phyloP scores from a whole-genome alignment of 2,797 vertebrate species.

The Parotocinclus haroldoi region DNA sequence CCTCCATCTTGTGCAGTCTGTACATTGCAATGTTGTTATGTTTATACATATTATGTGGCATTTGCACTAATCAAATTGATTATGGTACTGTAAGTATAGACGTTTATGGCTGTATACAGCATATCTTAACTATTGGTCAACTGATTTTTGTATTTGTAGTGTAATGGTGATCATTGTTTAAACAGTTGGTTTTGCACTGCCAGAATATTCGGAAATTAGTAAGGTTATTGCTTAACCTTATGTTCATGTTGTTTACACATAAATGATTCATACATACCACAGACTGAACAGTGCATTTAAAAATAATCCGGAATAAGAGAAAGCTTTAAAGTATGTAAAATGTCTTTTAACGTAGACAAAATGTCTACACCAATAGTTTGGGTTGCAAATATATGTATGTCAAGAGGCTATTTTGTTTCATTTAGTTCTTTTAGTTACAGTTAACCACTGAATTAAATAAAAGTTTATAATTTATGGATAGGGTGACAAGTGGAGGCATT shows the following conservation, averaged over 20 bases:
- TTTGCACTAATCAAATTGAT: constrained; percentile 27
- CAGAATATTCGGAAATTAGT: constrained; percentile 21
- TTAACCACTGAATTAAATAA: too few species aligned
- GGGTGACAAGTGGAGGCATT: too few species aligned
- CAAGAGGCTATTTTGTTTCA: too few species aligned
- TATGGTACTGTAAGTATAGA: constrained; percentile 24
- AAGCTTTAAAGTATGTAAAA: too few species aligned
- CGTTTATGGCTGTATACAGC: constrained; percentile 22
- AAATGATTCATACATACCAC: constrained; percentile 8
- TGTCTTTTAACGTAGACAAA: too few species aligned
- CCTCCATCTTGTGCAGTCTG: constrained; percentile 10
- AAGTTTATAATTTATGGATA: too few species aligned
- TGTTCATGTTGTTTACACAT: constrained; percentile 39
- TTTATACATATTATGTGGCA: constrained; percentile 28
- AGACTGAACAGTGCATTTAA: background rate
- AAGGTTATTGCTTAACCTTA: constrained; percentile 18
- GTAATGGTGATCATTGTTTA: constrained; percentile 31
- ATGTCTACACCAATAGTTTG: too few species aligned
- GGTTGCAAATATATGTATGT: too few species aligned
- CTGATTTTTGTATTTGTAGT: constrained; percentile 25
- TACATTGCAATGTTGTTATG: constrained; percentile 14
- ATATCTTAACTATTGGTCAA: constrained; percentile 27
- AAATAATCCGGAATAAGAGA: too few species aligned
- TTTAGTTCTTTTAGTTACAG: too few species aligned
- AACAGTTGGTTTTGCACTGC: constrained; percentile 23